Evolutionary conservation across 2,113 vertebrate species (phyloP).

Genomic region (Embiotoca jacksoni): DNA sequence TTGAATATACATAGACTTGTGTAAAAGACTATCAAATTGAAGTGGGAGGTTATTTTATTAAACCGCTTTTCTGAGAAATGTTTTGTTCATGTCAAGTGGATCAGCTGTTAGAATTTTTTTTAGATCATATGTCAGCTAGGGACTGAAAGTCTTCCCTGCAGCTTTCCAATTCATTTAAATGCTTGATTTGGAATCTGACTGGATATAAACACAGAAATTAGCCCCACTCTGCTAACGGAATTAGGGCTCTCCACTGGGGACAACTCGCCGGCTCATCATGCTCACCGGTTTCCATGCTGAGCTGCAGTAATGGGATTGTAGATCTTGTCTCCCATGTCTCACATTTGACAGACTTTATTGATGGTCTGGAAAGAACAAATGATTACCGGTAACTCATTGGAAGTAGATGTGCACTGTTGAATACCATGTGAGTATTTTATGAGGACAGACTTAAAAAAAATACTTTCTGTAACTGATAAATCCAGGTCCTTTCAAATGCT

Average conservation of each 20-base stretch:
- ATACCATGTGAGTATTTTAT: background rate
- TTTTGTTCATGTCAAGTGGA: constrained; percentile 1
- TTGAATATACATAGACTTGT: background rate
- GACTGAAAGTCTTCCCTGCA: background rate
- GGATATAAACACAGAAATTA: constrained; percentile 10
- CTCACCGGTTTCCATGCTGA: background rate
- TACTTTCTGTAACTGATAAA: too few species aligned
- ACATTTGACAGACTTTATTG: background rate
- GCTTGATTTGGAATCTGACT: background rate
- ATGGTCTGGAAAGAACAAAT: too few species aligned
- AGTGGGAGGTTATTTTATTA: background rate
- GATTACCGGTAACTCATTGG: too few species aligned
- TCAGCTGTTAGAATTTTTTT: background rate
- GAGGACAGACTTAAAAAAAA: background rate
- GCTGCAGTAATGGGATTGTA: background rate
- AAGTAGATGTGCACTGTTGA: too few species aligned
- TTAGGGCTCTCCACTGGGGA: constrained; percentile 1
- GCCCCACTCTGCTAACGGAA: background rate
- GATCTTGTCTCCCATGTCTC: background rate
- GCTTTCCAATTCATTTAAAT: background rate
- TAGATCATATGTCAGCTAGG: background rate
- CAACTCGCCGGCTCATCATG: background rate
- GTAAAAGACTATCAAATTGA: background rate
- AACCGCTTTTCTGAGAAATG: background rate
- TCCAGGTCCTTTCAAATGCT: too few species aligned